Evolutionary conservation across 1,140 invertebrate genomes (phyloP).

Genomic region (Aradophagus sp.): DNA sequence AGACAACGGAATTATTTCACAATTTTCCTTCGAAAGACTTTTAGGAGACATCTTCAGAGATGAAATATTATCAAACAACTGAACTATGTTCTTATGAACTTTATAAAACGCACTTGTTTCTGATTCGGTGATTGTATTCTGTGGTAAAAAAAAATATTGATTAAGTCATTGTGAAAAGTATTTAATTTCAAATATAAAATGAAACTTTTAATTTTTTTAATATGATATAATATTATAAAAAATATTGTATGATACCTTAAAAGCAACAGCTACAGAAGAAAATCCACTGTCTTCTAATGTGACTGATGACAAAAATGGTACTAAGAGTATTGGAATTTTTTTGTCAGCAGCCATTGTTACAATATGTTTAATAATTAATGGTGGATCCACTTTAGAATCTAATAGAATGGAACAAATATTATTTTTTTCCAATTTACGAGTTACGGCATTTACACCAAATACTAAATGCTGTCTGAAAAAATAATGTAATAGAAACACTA

Average conservation of each 20-base stretch:
- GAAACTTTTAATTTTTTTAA: no score
- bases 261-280: conserved; percentile 61
- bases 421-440: conserved; percentile 66
- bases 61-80: conserved; percentile 10
- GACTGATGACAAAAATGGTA: conserved; percentile 62
- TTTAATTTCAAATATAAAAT: no score
- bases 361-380: conserved; percentile 68
- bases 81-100: conserved; percentile 12
- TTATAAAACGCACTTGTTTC: conserved; percentile 14
- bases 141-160: not conserved
- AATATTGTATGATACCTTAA: conserved; percentile 60
- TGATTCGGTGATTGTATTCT: conserved; percentile 12
- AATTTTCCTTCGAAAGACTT: conserved; percentile 3
- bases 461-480: conserved; percentile 62
- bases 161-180: not conserved
- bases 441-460: conserved; percentile 69
- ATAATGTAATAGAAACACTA: conserved; percentile 9
- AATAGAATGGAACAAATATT: conserved; percentile 64
- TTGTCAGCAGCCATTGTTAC: conserved; percentile 67
- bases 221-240: no score
- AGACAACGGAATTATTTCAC: conserved; percentile 16
- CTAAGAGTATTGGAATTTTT: conserved; percentile 63
- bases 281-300: conserved; percentile 63
- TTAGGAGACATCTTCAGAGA: not conserved
- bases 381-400: conserved; percentile 64